Evolutionary conservation across 2,797 vertebrate species (phyloP), one percentile per base, ranked within the genome.

Genomic region (Lacerta bilineata): DNA sequence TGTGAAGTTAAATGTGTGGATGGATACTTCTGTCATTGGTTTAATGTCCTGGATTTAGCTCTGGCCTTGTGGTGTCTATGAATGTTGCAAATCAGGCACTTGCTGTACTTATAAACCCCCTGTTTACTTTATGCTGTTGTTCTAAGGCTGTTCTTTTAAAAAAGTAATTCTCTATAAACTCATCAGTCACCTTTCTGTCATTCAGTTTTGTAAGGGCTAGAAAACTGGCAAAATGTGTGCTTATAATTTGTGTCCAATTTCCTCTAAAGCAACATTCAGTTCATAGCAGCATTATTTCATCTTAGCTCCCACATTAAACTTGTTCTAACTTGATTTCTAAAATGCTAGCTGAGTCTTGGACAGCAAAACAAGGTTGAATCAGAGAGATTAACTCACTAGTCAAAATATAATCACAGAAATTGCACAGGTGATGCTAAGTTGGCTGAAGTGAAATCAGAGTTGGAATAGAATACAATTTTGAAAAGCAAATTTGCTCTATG

Each of bases 251-350:
- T 74, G 39, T 72, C 29, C 66, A n/a, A 3, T 76, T 61, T 2
- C 4, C 81, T 92, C 68, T 81, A 88, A 90, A 94, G 61, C 8
- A 90, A 84, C 82, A 36, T 87, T 75, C 50, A 84, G 59, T 91
- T 94, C 85, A 93, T 81, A 90, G 61, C 36, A 91, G 46, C 77
- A 85, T 94, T 92, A 76, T 87, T 92, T 66, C 90, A 23, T 91
- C 92, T 91, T 81, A 2, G n/a, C 77, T 91, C 78, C 83, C 88
- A 91, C 91, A 88, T 89, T 82, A 92, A 85, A 89, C 90, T 84
- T 59, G 59, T 0, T 0, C 50, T 83, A 89, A 85, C 88, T 91
- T 0, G 20, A 94, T 91, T 61, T 81, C 90, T 87, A 91, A 88
- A 94, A 92, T 90, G 91, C 75, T 87, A 89, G 41, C 72, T 92